A percentile compares a stretch with the other conserved stretches of the same genome.
Evolutionary conservation across 2,113 vertebrate genomes (phyloP).

Genomic region (Neomonachus schauinslandi): DNA sequence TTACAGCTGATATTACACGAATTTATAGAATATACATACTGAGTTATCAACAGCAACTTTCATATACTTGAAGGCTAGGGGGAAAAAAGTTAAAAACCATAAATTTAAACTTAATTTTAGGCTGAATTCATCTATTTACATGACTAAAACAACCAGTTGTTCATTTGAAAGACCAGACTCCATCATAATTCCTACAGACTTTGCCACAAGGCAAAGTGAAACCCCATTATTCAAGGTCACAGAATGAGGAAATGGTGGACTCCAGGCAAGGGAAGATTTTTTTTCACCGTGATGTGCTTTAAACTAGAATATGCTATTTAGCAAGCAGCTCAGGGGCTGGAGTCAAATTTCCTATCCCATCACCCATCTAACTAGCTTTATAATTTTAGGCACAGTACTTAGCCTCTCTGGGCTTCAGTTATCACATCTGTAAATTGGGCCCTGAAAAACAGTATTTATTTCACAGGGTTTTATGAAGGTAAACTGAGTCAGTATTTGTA

Average conservation of each 20-base stretch:
- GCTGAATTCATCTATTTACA: background rate
- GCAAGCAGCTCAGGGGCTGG: background rate
- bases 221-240: background rate
- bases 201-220: background rate
- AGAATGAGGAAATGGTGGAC: background rate
- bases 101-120: background rate
- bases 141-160: background rate
- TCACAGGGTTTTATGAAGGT: background rate
- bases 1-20: background rate
- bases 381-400: background rate
- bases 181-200: background rate
- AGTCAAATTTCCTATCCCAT: background rate
- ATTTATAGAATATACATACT: background rate
- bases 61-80: background rate
- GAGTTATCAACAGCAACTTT: background rate
- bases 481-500: background rate
- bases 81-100: background rate
- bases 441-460: background rate
- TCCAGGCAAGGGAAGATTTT: background rate
- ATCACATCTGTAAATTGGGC: background rate
- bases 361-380: background rate
- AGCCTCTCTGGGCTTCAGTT: background rate
- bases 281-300: accelerated
- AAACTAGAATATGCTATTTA: background rate
- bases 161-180: background rate